Percentiles rank a stretch among this genome's conserved stretches.
Conservation (phyloP, 2,888 invertebrate species). For the Cloeon dipterum region DNA sequence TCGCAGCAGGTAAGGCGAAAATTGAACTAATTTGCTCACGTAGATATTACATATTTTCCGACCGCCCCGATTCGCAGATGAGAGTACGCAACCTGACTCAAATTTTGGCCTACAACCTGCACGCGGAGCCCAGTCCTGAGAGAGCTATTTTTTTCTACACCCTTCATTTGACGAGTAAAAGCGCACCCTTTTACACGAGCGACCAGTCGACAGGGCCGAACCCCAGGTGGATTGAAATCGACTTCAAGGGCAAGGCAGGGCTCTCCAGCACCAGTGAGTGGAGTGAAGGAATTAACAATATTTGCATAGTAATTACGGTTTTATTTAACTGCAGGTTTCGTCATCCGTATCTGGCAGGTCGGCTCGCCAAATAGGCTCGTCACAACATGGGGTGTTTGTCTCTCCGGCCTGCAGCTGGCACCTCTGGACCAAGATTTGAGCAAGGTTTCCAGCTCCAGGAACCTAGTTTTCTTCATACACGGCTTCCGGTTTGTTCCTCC, state of each 20-base stretch:
- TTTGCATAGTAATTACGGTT: background rate
- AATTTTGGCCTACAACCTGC: background rate
- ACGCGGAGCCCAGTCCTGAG: too few relatives aligned
- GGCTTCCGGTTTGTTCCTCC: conserved; percentile 54
- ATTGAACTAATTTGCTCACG: too few relatives aligned
- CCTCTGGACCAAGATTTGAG: conserved; percentile 30
- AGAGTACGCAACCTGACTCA: background rate
- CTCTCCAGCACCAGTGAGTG: background rate
- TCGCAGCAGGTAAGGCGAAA: conserved; percentile 1
- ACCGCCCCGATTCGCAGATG: too few relatives aligned
- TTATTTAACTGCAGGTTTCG: conserved; percentile 18
- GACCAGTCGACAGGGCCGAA: conserved; percentile 44
- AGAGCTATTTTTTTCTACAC: conserved; percentile 35
- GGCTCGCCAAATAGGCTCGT: conserved; percentile 21
- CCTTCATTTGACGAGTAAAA: conserved; percentile 55
- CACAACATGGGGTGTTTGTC: conserved; percentile 65
- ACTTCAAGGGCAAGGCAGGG: too few relatives aligned
- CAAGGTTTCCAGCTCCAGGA: conserved; percentile 37
- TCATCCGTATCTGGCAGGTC: conserved; percentile 23
- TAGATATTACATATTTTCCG: too few relatives aligned
- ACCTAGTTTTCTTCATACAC: conserved; percentile 66
- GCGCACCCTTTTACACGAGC: conserved; percentile 65
- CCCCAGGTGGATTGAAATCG: conserved; percentile 64
- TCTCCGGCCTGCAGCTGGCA: conserved; percentile 53
- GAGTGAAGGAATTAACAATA: background rate